phyloP scores from a whole-genome alignment of 1,140 invertebrate species.

The Phthorimaea operculella region DNA sequence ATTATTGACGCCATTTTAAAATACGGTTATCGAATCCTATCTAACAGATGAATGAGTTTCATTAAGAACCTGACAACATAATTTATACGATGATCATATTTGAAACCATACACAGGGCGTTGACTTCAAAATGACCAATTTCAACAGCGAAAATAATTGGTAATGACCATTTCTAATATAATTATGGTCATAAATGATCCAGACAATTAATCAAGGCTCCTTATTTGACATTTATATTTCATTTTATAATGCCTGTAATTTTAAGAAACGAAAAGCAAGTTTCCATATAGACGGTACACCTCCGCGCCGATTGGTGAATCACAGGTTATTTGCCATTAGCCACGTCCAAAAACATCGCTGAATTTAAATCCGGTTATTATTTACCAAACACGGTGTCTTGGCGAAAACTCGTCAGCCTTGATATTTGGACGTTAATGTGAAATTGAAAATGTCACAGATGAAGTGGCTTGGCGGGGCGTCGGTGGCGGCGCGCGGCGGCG shows the following conservation, averaged over 20 bases:
- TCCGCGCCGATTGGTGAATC: conserved; percentile 42
- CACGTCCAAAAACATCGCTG: conserved; percentile 2
- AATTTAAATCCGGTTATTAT: conserved; percentile 28
- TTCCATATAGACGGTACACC: conserved; percentile 49
- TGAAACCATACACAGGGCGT: neutral
- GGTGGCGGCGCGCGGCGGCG: neutral
- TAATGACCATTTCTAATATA: neutral
- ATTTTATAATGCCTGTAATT: neutral
- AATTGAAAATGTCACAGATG: conserved; percentile 44
- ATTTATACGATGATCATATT: too few relatives aligned
- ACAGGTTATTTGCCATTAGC: conserved; percentile 26
- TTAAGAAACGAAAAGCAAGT: conserved; percentile 30
- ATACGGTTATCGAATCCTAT: too few relatives aligned
- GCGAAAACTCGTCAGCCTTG: conserved; percentile 40
- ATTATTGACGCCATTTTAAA: too few relatives aligned
- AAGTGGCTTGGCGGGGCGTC: conserved; percentile 7
- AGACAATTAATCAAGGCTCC: neutral
- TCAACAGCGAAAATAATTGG: neutral
- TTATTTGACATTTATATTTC: neutral
- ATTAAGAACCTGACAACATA: too few relatives aligned
- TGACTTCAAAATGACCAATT: neutral
- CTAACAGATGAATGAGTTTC: too few relatives aligned
- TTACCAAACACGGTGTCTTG: conserved; percentile 24
- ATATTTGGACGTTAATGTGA: conserved; percentile 42
- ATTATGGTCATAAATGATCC: neutral